Conservation (phyloP, 2,113 vertebrate species). For the Alosa alosa region DNA sequence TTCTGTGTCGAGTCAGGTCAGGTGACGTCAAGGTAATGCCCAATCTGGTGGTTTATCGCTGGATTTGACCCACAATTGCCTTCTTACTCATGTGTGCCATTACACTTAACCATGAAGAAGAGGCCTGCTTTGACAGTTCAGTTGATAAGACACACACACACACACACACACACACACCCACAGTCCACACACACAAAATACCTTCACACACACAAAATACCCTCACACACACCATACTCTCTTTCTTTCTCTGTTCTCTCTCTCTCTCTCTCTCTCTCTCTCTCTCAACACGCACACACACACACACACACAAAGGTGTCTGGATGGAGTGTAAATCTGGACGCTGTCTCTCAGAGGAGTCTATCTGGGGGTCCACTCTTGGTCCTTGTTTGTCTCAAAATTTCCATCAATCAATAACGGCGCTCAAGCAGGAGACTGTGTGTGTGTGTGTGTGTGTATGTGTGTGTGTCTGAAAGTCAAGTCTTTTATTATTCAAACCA, state of each 20-base stretch:
- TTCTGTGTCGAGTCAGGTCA: no score
- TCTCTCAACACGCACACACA: conserved; percentile 9
- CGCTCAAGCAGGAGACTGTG: not conserved
- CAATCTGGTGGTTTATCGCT: no score
- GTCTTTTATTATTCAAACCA: not conserved
- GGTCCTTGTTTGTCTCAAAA: not conserved
- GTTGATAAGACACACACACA: no score
- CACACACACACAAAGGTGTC: not conserved
- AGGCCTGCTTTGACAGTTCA: no score
- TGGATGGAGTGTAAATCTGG: not conserved
- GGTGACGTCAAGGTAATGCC: no score
- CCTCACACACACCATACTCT: no score
- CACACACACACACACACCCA: no score
- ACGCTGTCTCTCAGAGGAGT: not conserved
- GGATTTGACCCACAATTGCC: no score
- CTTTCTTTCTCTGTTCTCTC: not conserved
- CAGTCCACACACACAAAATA: not conserved
- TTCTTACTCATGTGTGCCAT: no score
- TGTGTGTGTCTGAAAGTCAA: not conserved
- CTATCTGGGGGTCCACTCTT: not conserved
- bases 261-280: no score
- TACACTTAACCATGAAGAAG: no score
- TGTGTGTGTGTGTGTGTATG: conserved; percentile 29
- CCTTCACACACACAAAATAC: not conserved
- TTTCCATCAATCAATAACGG: not conserved